Evolutionary conservation across 2,797 vertebrate species (phyloP).

Genomic region (Odontamblyopus lacepedii): DNA sequence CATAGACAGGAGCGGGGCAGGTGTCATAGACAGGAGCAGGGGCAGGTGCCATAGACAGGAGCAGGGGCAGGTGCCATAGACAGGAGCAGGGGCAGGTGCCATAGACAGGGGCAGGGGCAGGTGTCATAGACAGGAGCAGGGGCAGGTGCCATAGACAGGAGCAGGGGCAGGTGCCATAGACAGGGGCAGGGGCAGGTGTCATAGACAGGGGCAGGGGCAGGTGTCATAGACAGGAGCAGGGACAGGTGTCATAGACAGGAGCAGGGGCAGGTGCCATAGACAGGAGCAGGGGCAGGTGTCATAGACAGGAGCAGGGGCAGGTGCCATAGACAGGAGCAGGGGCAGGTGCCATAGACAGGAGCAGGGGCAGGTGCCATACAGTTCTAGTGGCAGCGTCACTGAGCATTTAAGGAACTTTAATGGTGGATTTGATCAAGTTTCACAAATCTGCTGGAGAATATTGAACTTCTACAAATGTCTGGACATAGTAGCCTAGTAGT

Average conservation of each 20-base stretch:
- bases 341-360: not conserved
- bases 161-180: not conserved
- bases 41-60: slow-evolving; percentile 1
- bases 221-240: no score
- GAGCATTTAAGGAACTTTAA: slow-evolving; percentile 22
- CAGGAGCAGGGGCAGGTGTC: not conserved
- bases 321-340: no score
- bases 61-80: not conserved
- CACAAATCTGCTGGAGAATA: no score
- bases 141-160: slow-evolving; percentile 1
- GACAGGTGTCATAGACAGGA: not conserved
- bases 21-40: no score
- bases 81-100: not conserved
- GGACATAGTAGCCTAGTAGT: no score
- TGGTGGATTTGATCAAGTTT: slow-evolving; percentile 49
- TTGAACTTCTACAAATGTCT: no score
- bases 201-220: no score
- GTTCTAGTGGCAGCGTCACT: not conserved
- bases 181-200: not conserved
- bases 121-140: no score
- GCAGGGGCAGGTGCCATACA: not conserved
- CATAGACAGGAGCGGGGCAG: no score
- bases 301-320: no score
- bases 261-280: not conserved
- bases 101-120: no score